Base-by-base conservation (phyloP, 2,888 invertebrate species). In the Dasypogon diadema region DNA sequence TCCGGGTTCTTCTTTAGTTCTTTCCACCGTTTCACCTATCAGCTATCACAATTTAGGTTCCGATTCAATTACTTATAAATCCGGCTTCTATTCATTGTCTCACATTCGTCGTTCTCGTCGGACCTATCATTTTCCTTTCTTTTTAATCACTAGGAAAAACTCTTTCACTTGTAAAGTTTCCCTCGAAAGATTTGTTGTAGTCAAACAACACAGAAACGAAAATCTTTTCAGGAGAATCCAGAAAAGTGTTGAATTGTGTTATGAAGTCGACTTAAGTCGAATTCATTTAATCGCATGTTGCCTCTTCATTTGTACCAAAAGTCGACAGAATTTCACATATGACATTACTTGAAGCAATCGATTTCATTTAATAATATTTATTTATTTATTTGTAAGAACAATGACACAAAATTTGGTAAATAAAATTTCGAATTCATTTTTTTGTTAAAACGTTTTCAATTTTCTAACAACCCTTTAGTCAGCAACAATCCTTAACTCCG, bases 401-500 rank as follows among this genome's bases (percentile, higher is more conserved):
- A 30, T 54, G 54, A 54, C 54, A 54, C 54, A 54, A 54, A 48
- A 30, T 30, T 30, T 30, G 3, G 30, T 5, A 48, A 48, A 48
- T n/a, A 48, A 16, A 48, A 6, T 48, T 48, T 48, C 8, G n/a
- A 48, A 14, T n/a, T n/a, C n/a, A 30, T 30, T 30, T 5, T 30
- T 30, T 30, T 30, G 30, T 5, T 30, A 30, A 30, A 30, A 30
- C 30, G 3, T 30, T 30, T 30, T 8, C 16, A 48, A 48, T 14
- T 55, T 55, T 56, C 24, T 56, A 26, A 26, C 4, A 56, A 1
- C 5, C 8, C 14, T 30, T 22, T 54, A 70, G 70, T 70, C 70
- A 70, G 34, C 68, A 68, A 58, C 48, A 90, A 88, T 90, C 93
- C 91, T 92, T 95, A 90, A 95, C 93, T 91, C 90, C 93, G 84